Percentiles rank a stretch among this genome's conserved stretches.
Evolutionary conservation across 2,113 vertebrate species (phyloP).

Genomic region (Prietella phreatophila): DNA sequence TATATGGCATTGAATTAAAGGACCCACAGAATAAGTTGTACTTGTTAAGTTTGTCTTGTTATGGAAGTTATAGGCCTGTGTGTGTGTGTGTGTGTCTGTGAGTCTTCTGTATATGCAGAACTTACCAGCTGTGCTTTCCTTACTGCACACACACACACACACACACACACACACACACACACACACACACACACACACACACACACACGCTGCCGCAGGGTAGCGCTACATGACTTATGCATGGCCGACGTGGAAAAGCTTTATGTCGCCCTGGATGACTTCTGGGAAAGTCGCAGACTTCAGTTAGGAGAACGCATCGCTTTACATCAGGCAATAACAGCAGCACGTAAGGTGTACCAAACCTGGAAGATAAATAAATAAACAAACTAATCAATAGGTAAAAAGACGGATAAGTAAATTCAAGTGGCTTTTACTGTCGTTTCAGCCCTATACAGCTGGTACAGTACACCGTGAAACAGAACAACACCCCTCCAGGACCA

Average conservation of each 20-base stretch:
- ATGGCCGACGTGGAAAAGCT: constrained; percentile 22
- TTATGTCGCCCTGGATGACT: constrained; percentile 5
- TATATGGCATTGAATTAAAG: not conserved
- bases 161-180: too few species aligned
- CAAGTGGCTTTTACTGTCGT: too few species aligned
- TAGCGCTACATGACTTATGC: constrained; percentile 34
- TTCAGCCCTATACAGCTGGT: too few species aligned
- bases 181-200: constrained; percentile 18
- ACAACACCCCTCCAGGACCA: too few species aligned
- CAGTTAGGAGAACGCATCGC: too few species aligned
- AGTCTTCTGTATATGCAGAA: constrained; percentile 39
- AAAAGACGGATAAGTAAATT: too few species aligned
- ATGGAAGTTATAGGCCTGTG: not conserved
- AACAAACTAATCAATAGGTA: not conserved
- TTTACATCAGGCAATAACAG: not conserved
- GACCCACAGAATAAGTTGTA: not conserved
- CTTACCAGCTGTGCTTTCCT: constrained; percentile 43
- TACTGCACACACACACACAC: constrained; percentile 27
- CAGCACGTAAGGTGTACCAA: not conserved
- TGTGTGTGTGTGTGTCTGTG: constrained; percentile 14
- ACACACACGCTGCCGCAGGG: constrained; percentile 11
- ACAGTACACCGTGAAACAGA: too few species aligned
- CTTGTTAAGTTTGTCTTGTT: not conserved
- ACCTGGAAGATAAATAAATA: not conserved
- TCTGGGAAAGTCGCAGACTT: constrained; percentile 27